Evolutionary conservation across 2,797 vertebrate genomes (phyloP).

Genomic region (Orestias chungarensis): DNA sequence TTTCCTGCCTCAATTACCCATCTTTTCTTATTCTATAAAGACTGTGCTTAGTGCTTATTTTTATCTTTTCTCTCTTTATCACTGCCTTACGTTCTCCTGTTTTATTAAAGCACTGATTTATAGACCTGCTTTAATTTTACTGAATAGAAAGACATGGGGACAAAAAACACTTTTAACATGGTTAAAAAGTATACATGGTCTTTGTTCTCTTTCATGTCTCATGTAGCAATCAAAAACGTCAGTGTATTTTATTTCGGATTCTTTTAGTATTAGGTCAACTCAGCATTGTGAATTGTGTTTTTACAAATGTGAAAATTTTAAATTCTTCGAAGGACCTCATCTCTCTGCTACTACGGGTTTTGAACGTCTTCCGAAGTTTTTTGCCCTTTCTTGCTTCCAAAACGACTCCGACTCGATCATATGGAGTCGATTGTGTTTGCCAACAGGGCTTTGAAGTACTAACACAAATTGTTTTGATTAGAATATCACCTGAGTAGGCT

Average conservation of each 20-base stretch:
- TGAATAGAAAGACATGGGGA: constrained; percentile 9
- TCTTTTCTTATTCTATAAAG: constrained; percentile 40
- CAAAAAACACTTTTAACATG: constrained; percentile 4
- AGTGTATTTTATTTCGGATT: background rate
- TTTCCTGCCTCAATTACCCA: constrained; percentile 30
- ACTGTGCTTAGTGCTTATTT: constrained; percentile 29
- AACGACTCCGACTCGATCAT: too few relatives aligned
- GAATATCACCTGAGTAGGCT: too few relatives aligned
- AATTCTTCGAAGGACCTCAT: too few relatives aligned
- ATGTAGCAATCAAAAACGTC: background rate
- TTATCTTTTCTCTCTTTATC: constrained; percentile 21
- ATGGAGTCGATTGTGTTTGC: too few relatives aligned
- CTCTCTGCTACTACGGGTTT: too few relatives aligned
- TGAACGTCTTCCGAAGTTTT: too few relatives aligned
- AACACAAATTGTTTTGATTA: too few relatives aligned
- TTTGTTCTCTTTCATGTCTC: background rate
- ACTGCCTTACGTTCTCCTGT: background rate
- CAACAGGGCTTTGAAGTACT: too few relatives aligned
- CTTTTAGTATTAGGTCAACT: background rate
- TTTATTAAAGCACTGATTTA: constrained; percentile 19
- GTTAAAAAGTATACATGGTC: background rate
- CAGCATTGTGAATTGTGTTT: background rate
- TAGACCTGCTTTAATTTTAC: constrained; percentile 2
- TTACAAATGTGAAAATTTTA: background rate
- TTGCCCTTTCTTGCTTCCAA: too few relatives aligned